Base-by-base conservation (phyloP, 1,140 invertebrate species). In the Drosophila pseudoananassae region DNA sequence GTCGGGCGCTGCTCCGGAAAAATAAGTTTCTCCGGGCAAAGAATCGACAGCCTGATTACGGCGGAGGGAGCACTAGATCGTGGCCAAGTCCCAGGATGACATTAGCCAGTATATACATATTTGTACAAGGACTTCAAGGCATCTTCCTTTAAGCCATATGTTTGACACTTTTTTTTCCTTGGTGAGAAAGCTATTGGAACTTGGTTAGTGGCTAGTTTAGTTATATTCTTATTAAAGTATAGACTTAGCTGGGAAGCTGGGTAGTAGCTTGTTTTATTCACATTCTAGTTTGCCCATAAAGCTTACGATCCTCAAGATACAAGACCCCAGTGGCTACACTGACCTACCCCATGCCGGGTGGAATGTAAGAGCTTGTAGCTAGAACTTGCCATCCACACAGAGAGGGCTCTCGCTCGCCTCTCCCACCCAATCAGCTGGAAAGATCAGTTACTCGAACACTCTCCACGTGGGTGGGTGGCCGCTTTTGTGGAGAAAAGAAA, bases 1-100 rank as follows among this genome's bases (percentile, higher is more conserved):
- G 9, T 10, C 8, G 17, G 10, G 5, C 5, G 40, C 40, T 43
- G 43, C 40, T 43, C 6, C n/a, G 17, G 63, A 25, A 20, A 9
- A 51, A 66, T 36, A 36, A 36, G 33, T 59, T 66, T 64, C 40
- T 23, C 12, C 25, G 38, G 45, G 63, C 45, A 25, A 50, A 25
- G 58, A 65, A 65, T 65, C 58, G 31, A 46, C 58, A 49, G 56
- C 56, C 61, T 65, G 61, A 65, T 61, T 65, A 31, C 14, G 45
- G 45, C 29, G 43, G 7, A 36, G n/a, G 40, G 33, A 36, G 33
- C 33, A 12, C 33, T 12, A 27, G 45, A 49, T 58, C 43, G n/a
- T 43, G 40, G 40, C 14, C 40, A 15, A 17, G 40, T 7, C 40
- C 14, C 40, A 7, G 40, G 40, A 17, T 43, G 40, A 15, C 40